These are phyloP conservation scores for Leucania comma DNA, from an alignment of 2,888 invertebrate species.

Conservation along the genomic window DNA sequence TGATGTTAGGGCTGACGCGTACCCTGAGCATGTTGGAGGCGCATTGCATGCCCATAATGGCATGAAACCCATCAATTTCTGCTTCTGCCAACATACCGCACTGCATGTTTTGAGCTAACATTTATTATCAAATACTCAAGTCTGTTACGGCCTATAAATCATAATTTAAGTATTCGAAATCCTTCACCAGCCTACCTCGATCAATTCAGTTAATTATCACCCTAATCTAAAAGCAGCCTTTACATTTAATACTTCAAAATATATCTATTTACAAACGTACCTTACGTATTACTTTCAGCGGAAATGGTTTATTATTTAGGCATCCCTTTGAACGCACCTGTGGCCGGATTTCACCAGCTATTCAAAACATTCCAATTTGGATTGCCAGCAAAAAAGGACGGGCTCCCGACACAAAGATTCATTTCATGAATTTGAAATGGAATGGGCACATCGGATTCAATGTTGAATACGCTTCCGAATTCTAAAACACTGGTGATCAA, in stretches of 20 bases:
- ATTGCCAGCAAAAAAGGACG: conserved; percentile 66
- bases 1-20: too few relatives aligned
- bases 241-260: conserved; percentile 21
- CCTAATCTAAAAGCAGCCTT: neutral
- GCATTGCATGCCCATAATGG: too few relatives aligned
- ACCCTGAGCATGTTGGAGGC: too few relatives aligned
- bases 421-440: conserved; percentile 65
- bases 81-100: too few relatives aligned
- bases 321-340: conserved; percentile 77
- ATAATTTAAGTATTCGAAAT: too few relatives aligned
- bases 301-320: conserved; percentile 76
- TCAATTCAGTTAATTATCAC: conserved; percentile 13
- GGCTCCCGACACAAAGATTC: conserved; percentile 68
- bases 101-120: too few relatives aligned
- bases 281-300: conserved; percentile 58
- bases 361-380: conserved; percentile 81
- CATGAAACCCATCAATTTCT: too few relatives aligned
- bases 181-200: neutral
- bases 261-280: conserved; percentile 11
- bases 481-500: neutral
- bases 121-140: too few relatives aligned
- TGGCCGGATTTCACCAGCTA: conserved; percentile 72
- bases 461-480: conserved; percentile 27
- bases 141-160: too few relatives aligned
- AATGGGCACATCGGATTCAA: conserved; percentile 20